Conservation (phyloP, 2,888 invertebrate species). For the Macaria notata region DNA sequence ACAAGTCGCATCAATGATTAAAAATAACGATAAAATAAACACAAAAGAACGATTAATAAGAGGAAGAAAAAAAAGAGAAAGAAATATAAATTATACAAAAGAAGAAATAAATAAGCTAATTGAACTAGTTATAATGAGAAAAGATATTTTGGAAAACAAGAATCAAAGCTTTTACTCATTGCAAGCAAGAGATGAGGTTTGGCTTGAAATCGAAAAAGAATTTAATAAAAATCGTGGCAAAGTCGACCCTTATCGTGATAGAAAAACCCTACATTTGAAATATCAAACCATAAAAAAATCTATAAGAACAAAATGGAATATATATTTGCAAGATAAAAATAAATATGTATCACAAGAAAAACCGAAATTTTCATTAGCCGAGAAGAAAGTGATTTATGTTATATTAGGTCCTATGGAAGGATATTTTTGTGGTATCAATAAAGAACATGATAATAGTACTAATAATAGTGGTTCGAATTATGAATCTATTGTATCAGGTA, state of each 20-base stretch:
- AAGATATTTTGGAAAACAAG: conserved; percentile 16
- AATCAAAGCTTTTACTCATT: conserved; percentile 7
- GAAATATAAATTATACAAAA: conserved; percentile 16
- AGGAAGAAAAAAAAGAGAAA: conserved; percentile 21
- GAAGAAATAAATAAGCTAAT: conserved; percentile 13
- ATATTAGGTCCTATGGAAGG: too few species aligned
- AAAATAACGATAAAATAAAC: conserved; percentile 20
- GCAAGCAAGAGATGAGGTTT: conserved; percentile 16
- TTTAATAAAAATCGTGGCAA: conserved; percentile 8
- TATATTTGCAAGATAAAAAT: too few species aligned
- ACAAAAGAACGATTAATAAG: conserved; percentile 3
- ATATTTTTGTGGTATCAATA: too few species aligned
- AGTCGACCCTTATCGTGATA: conserved; percentile 10
- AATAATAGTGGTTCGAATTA: too few species aligned
- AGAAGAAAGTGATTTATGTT: conserved; percentile 15
- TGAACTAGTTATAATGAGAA: conserved; percentile 7
- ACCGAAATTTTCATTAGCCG: conserved; percentile 15
- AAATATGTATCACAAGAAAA: conserved; percentile 7
- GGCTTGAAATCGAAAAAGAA: conserved; percentile 21
- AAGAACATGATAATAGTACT: too few species aligned
- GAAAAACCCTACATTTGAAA: conserved; percentile 11
- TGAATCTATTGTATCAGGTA: too few species aligned
- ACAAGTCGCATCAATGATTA: conserved; percentile 20
- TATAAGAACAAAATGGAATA: conserved; percentile 16
- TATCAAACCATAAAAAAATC: conserved; percentile 19